Evolutionary conservation across 23 tunicate species (phyloP).

Genomic region (Ascidia mentula): DNA sequence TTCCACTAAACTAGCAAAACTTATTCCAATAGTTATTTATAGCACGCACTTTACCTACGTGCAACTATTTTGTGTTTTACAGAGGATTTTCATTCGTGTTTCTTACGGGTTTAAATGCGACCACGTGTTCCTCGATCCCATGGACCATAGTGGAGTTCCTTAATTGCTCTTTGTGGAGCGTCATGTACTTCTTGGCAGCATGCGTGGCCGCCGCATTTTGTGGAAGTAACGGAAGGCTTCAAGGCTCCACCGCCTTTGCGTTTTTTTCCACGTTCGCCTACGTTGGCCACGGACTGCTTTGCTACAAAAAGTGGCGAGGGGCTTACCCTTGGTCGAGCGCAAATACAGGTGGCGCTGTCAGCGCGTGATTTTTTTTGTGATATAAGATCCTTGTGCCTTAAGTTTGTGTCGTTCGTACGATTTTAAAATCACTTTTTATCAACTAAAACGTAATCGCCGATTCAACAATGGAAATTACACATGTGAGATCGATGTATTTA

Average conservation of each 20-base stretch:
- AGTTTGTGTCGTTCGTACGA: too few relatives aligned
- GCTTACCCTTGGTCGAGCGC: conserved; percentile 10
- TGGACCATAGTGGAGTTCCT: conserved; percentile 44
- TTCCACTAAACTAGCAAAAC: too few relatives aligned
- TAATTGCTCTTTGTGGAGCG: conserved; percentile 29
- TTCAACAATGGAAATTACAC: too few relatives aligned
- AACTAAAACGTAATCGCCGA: too few relatives aligned
- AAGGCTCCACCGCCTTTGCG: conserved; percentile 29
- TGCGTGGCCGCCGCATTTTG: conserved; percentile 16
- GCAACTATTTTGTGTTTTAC: too few relatives aligned
- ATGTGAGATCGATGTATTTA: too few relatives aligned
- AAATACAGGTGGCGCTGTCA: not conserved
- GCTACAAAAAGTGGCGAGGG: conserved; percentile 37
- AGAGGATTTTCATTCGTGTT: not conserved
- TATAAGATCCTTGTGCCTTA: too few relatives aligned
- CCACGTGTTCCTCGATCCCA: conserved; percentile 29
- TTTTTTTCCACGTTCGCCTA: conserved; percentile 18
- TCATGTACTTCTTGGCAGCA: conserved; percentile 49
- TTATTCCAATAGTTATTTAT: too few relatives aligned
- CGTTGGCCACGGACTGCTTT: conserved; percentile 18
- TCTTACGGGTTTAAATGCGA: conserved; percentile 2
- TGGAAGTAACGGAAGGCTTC: not conserved
- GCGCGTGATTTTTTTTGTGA: not conserved
- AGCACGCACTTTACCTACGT: too few relatives aligned
- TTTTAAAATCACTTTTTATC: too few relatives aligned